A percentile compares a stretch with the other conserved stretches of the same genome.
These are phyloP conservation scores for Lapara coniferarum DNA, from an alignment of 2,888 invertebrate species.

Conservation along the genomic window DNA sequence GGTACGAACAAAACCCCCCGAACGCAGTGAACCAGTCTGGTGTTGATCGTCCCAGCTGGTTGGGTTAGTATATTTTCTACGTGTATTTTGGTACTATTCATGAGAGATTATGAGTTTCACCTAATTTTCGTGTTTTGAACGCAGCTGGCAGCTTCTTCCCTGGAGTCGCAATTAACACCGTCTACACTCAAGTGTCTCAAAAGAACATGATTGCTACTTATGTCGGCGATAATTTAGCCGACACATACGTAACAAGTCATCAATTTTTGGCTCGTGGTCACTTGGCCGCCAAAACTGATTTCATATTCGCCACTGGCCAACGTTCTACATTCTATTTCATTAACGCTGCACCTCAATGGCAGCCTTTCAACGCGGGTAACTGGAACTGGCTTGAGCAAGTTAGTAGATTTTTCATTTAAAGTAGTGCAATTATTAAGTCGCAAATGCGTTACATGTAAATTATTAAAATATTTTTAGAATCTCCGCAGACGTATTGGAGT, in stretches of 20 bases:
- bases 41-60: constrained; percentile 76
- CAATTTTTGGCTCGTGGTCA: constrained; percentile 85
- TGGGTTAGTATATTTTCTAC: constrained; percentile 50
- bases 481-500: constrained; percentile 65
- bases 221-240: constrained; percentile 62
- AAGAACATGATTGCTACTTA: constrained; percentile 56
- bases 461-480: constrained; percentile 50
- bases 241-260: constrained; percentile 71
- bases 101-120: background rate
- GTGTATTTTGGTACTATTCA: background rate
- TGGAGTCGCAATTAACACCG: constrained; percentile 63
- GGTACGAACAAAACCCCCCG: constrained; percentile 71
- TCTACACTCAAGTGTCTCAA: constrained; percentile 69
- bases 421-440: background rate
- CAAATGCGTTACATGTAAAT: background rate
- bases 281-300: constrained; percentile 85
- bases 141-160: constrained; percentile 78
- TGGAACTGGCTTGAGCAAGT: constrained; percentile 81
- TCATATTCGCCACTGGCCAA: constrained; percentile 83
- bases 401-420: background rate
- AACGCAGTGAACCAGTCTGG: constrained; percentile 76
- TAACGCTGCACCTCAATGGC: constrained; percentile 88
- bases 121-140: constrained; percentile 29
- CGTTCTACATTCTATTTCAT: constrained; percentile 85
- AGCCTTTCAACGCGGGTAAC: constrained; percentile 84